Evolutionary conservation across 2,797 vertebrate genomes (phyloP).

Genomic region (Neosalanx taihuensis): DNA sequence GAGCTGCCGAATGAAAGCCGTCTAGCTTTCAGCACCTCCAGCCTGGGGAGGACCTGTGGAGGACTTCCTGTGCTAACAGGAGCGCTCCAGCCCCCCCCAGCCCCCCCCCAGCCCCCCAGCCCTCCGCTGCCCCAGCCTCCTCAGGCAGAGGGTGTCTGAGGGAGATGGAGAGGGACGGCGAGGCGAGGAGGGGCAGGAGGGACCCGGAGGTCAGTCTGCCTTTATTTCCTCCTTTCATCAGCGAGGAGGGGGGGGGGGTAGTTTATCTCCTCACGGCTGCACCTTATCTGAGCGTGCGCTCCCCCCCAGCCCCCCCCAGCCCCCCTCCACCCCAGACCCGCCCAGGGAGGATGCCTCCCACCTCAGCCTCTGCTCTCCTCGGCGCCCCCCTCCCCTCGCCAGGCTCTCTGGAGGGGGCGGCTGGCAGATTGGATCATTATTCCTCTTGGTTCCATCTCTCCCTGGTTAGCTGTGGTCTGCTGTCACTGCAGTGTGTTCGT

Average conservation of each 20-base stretch:
- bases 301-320: constrained; percentile 46
- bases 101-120: too few species aligned
- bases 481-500: constrained; percentile 62
- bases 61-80: not conserved
- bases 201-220: constrained; percentile 52
- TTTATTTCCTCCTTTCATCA: constrained; percentile 56
- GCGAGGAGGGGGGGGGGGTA: constrained; percentile 57
- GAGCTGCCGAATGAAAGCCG: constrained; percentile 32
- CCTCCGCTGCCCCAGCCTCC: not conserved
- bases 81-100: not conserved
- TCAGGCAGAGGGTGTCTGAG: not conserved
- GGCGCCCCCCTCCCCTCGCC: constrained; percentile 21
- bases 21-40: not conserved
- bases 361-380: constrained; percentile 42
- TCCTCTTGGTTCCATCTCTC: constrained; percentile 58
- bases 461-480: constrained; percentile 61
- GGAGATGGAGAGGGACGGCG: not conserved
- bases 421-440: constrained; percentile 63
- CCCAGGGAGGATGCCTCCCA: constrained; percentile 52
- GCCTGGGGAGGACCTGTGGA: not conserved
- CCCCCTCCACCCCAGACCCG: constrained; percentile 44
- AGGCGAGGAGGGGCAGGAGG: constrained; percentile 10
- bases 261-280: constrained; percentile 67
- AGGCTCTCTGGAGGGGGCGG: constrained; percentile 55
- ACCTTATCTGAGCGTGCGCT: constrained; percentile 71